Percentiles rank a stretch among this genome's conserved stretches.
Conservation (phyloP, 2,113 vertebrate genomes). For the Chaenocephalus aceratus region DNA sequence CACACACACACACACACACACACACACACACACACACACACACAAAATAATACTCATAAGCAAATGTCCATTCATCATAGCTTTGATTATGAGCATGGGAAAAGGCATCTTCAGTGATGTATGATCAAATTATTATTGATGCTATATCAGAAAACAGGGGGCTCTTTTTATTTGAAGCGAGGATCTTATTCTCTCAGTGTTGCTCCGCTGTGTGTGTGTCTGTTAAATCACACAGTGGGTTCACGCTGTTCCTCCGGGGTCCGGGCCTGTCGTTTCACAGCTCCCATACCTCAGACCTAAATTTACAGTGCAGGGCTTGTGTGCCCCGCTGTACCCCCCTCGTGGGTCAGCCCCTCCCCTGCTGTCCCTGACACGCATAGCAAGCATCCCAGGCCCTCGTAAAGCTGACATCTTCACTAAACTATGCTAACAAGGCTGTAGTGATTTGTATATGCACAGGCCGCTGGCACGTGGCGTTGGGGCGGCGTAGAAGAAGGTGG, state of each 20-base stretch:
- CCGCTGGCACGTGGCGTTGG: slow-evolving; percentile 61
- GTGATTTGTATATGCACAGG: slow-evolving; percentile 84
- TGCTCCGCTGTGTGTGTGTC: slow-evolving; percentile 50
- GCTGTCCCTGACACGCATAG: slow-evolving; percentile 77
- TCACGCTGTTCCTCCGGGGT: slow-evolving; percentile 49
- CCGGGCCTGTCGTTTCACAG: slow-evolving; percentile 65
- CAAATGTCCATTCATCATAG: slow-evolving; percentile 50
- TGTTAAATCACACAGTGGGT: slow-evolving; percentile 71
- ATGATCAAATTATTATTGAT: slow-evolving; percentile 63
- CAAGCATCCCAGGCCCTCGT: slow-evolving; percentile 78
- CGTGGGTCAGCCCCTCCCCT: slow-evolving; percentile 70
- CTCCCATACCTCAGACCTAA: slow-evolving; percentile 65
- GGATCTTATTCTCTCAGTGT: slow-evolving; percentile 48
- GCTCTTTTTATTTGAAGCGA: slow-evolving; percentile 38
- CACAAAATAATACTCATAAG: slow-evolving; percentile 49
- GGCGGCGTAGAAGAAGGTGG: neutral
- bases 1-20: slow-evolving; percentile 16
- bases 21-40: slow-evolving; percentile 13
- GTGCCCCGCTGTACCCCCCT: slow-evolving; percentile 41
- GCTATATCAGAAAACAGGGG: slow-evolving; percentile 56
- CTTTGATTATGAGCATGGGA: slow-evolving; percentile 54
- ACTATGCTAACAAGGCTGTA: slow-evolving; percentile 85
- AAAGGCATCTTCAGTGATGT: slow-evolving; percentile 45
- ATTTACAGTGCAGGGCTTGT: slow-evolving; percentile 75
- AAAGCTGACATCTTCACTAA: slow-evolving; percentile 87